Evolutionary conservation across 1,140 invertebrate genomes (phyloP), one percentile per base, ranked within the genome.

Genomic region (Procambarus clarkii): DNA sequence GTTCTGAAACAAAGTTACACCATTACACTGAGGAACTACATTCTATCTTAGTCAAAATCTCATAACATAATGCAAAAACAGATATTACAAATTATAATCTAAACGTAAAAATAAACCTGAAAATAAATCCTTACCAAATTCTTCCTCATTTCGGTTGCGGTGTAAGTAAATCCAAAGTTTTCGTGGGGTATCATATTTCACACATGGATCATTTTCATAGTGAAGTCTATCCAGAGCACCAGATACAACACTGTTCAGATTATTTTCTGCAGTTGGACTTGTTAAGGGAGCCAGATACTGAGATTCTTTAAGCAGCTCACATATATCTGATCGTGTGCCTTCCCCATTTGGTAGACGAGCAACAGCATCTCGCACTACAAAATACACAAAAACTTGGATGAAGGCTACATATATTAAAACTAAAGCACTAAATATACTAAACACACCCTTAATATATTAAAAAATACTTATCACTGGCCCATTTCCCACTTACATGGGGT

Each of bases 141-240:
- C 97, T 92, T 97, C 96, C 94, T 97, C 96, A 15, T 96, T 96
- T 88, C 97, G 94, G 94, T 96, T 97, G 76, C 97, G 95, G 94
- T 98, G 98, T 81, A 98, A 94, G 95, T 98, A 98, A 60, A 98
- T 97, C 98, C 98, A 98, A 18, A 98, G 96, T 95, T 98, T 98
- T 9, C 97, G 95, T 93, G 97, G 97, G 0, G 97, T 96, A 94
- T 98, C 97, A 94, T 98, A 98, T 93, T 97, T 97, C 1, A 98
- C 98, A 94, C 97, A 98, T 0, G 98, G 97, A 95, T 98, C 98
- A 86, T 97, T 95, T 94, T 98, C 97, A 82, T 97, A 97, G 94
- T 98, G 98, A 93, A 98, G 95, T 79, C 97, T 95, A 94, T 98
- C 98, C 5, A 98, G 94, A 9, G 98, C 98, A 3, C 97, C 97